These are phyloP conservation scores for Fragum fragum DNA, from an alignment of 2,888 invertebrate genomes.

Conservation along the genomic window DNA sequence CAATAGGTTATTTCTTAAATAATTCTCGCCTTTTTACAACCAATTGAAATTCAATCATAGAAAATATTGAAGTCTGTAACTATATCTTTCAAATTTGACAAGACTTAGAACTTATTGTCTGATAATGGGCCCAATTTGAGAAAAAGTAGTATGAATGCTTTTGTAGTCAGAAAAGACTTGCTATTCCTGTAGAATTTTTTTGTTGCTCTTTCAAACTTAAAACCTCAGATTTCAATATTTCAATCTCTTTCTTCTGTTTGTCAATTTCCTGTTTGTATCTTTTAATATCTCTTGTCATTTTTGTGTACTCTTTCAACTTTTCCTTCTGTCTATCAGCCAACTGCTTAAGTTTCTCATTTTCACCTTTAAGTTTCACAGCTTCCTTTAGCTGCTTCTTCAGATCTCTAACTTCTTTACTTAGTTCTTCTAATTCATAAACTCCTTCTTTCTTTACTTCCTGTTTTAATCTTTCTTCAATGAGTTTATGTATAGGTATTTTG, in stretches of 20 bases:
- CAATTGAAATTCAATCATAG: no score
- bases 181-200: conserved; percentile 6
- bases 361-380: conserved; percentile 63
- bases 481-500: conserved; percentile 64
- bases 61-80: no score
- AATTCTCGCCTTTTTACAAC: no score
- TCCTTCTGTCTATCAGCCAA: conserved; percentile 71
- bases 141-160: no score
- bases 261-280: conserved; percentile 59
- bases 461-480: conserved; percentile 68
- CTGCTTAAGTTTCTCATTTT: conserved; percentile 70
- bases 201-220: conserved; percentile 48
- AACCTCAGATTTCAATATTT: conserved; percentile 57
- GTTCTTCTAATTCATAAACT: conserved; percentile 41
- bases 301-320: conserved; percentile 73
- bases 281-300: conserved; percentile 68
- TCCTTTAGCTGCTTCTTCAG: conserved; percentile 61
- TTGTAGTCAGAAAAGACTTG: conserved; percentile 9
- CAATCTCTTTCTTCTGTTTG: conserved; percentile 60
- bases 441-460: conserved; percentile 52
- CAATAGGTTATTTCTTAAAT: no score
- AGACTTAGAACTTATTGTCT: no score
- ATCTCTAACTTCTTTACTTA: conserved; percentile 58
- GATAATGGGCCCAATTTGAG: no score
- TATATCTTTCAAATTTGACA: no score